phyloP scores from a whole-genome alignment of 2,888 invertebrate species.

The Papilio protenor region DNA sequence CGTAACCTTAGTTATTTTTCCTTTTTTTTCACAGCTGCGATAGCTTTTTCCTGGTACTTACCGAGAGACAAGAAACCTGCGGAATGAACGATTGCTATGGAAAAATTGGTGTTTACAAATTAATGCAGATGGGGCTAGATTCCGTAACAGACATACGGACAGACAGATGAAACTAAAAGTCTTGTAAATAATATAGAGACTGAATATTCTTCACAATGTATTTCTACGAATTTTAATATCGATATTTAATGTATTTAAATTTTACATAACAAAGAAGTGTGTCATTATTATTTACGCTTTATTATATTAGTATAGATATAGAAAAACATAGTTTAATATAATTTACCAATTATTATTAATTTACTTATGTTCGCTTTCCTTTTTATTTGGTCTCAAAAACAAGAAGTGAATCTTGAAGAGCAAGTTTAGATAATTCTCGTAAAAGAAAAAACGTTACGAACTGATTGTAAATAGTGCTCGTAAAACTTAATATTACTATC shows the following conservation, averaged over 20 bases:
- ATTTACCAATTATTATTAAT: too few species aligned
- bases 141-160: background rate
- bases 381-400: background rate
- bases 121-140: background rate
- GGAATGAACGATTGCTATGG: constrained; percentile 47
- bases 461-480: background rate
- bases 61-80: constrained; percentile 66
- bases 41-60: constrained; percentile 69
- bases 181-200: constrained; percentile 2
- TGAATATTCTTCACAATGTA: background rate
- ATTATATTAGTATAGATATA: too few species aligned
- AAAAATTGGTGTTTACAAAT: constrained; percentile 2
- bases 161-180: background rate
- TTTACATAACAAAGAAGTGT: too few species aligned
- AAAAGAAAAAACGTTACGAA: background rate
- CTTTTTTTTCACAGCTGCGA: constrained; percentile 63
- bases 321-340: too few species aligned
- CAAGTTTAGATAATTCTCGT: background rate
- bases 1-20: background rate
- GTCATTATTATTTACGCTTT: too few species aligned
- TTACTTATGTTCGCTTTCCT: background rate
- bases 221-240: background rate
- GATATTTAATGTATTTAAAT: background rate
- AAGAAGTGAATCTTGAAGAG: background rate
- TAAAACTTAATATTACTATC: background rate